Evolutionary conservation across 64 coral and sea anemone species (phyloP).

Genomic region (Montipora cactus): DNA sequence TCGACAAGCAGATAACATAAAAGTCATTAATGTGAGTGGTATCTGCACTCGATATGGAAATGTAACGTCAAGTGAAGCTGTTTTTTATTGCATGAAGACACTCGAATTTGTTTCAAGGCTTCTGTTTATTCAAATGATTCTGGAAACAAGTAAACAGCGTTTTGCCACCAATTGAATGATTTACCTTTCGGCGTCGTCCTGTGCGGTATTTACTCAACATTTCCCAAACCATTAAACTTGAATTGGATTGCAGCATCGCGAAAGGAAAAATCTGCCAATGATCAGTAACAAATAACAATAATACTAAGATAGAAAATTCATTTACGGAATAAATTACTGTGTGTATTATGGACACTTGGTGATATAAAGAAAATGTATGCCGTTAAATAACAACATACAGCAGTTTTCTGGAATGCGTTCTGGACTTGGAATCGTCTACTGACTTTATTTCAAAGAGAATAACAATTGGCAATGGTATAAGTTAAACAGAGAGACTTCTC

Average conservation of each 20-base stretch:
- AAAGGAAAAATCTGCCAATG: neutral
- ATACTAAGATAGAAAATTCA: neutral
- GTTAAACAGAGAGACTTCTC: too few species aligned
- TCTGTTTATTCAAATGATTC: neutral
- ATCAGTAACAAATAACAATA: neutral
- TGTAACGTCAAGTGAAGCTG: neutral
- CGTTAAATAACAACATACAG: neutral
- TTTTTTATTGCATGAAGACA: neutral
- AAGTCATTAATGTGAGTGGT: neutral
- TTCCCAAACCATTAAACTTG: neutral
- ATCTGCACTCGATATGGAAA: neutral
- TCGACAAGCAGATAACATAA: neutral
- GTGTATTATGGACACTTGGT: neutral
- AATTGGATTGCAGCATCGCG: neutral
- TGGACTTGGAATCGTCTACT: neutral
- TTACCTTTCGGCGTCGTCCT: neutral
- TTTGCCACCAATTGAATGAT: neutral
- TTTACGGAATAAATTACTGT: neutral
- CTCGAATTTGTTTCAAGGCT: neutral
- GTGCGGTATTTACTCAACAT: neutral
- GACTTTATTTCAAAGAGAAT: too few species aligned
- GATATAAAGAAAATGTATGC: too few species aligned
- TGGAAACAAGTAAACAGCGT: neutral
- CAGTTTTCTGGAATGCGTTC: neutral
- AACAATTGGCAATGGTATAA: too few species aligned